Evolutionary conservation across 2,113 vertebrate species (phyloP), one percentile per base, ranked within the genome.

Genomic region (Ophiodon elongatus): DNA sequence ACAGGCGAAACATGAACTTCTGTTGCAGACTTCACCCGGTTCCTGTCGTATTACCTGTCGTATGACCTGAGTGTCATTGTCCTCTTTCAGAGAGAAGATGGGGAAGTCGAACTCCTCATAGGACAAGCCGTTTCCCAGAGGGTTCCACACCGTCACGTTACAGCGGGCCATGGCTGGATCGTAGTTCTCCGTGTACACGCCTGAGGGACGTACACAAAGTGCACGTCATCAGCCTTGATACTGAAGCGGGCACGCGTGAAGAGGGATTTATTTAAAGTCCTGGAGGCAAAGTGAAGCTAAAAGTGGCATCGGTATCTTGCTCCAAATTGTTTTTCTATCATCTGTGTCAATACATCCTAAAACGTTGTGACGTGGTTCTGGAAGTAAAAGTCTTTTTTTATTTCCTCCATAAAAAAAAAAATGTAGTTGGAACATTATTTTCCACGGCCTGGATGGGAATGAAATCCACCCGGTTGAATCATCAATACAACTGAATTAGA

Each of bases 51-150:
- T 81, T 94, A 99, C 98, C 97, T 99, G 95, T 13, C 96, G 97
- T 75, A 99, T 97, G 45, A 96, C 86, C 65, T 94, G 88, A 0
- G 97, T 98, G 91, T 99, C 96, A 0, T 97, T 97, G 93, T 96
- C 95, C 1, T 99, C 96, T 29, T 96, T 95, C 5, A 99, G 93
- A 1, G 97, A 96, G 89, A 99, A 99, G 73, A 99, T 95, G 1
- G 98, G 98, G 84, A 99, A 99, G 82, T 93, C 90, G 4, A 96
- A 99, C 60, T 98, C 96, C 90, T 99, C 97, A 0, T 97, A 98
- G 0, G 97, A 96, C 59, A 99, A 76, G 0, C 96, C 96, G 0
- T 79, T 96, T 0, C 98, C 98, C 29, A 94, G 15, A 0, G 95
- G 94, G 69, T 99, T 99, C 98, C 98, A 99, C 35, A 83, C 0